phyloP scores from a whole-genome alignment of 2,888 invertebrate genomes.

The Microplitis deprimator region DNA sequence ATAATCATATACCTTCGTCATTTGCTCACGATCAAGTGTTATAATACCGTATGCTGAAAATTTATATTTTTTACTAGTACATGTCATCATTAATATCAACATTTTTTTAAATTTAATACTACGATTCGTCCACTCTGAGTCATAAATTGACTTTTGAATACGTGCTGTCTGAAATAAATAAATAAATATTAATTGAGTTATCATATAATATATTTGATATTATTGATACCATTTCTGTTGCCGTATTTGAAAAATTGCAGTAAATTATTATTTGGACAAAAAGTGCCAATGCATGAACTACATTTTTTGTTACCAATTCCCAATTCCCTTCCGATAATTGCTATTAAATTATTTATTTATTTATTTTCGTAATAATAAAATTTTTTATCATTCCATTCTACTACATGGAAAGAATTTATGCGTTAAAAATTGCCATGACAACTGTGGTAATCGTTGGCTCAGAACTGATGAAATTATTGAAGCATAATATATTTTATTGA shows the following conservation, averaged over 20 bases:
- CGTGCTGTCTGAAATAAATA: neutral
- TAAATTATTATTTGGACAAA: neutral
- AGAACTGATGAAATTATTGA: too few relatives aligned
- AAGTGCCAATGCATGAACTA: neutral
- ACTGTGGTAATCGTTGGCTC: too few relatives aligned
- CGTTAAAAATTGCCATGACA: too few relatives aligned
- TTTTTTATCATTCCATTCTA: too few relatives aligned
- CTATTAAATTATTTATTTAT: neutral
- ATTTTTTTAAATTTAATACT: neutral
- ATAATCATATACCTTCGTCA: neutral
- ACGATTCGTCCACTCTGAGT: neutral
- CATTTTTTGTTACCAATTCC: neutral
- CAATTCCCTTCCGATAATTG: neutral
- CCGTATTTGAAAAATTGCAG: neutral
- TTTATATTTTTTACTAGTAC: neutral
- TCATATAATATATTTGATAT: neutral
- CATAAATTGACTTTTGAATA: neutral
- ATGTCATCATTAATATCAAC: neutral
- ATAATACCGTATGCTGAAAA: neutral
- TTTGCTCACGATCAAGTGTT: neutral
- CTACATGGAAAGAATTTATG: too few relatives aligned
- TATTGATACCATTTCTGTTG: neutral
- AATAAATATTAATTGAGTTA: neutral
- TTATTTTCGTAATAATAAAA: neutral
- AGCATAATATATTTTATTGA: too few relatives aligned